Evolutionary conservation across 1,140 invertebrate species (phyloP).

Genomic region (Drosophila sp.): DNA sequence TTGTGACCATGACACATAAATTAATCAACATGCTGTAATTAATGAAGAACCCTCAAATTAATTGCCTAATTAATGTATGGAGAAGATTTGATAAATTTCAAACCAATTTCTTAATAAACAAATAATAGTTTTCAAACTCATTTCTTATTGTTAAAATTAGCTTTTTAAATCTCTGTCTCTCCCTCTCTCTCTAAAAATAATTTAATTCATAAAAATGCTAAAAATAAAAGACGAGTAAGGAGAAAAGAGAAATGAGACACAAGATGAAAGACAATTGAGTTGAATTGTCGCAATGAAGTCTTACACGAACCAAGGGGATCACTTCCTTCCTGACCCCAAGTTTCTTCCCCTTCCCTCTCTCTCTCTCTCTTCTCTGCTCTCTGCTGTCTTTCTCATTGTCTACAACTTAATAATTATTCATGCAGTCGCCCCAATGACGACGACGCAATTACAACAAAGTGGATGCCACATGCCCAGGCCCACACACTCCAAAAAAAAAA

Average conservation of each 20-base stretch:
- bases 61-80: constrained; percentile 7
- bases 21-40: background rate
- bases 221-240: constrained; percentile 15
- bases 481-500: constrained; percentile 40
- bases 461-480: constrained; percentile 76
- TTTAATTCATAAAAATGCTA: constrained; percentile 26
- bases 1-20: constrained; percentile 9
- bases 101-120: too few species aligned
- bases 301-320: constrained; percentile 11
- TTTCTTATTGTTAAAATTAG: too few species aligned
- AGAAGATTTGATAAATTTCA: background rate
- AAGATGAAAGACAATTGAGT: constrained; percentile 32
- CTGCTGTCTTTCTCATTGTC: background rate
- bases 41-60: background rate
- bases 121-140: too few species aligned
- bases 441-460: constrained; percentile 73
- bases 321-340: constrained; percentile 1
- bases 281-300: constrained; percentile 13
- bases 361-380: background rate
- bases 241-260: background rate
- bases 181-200: too few species aligned
- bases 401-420: constrained; percentile 79
- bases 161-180: too few species aligned
- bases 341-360: background rate
- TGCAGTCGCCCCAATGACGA: constrained; percentile 58